Evolutionary conservation across 2,888 invertebrate species (phyloP), one percentile per base, ranked within the genome.

Genomic region (Microplitis manilae): DNA sequence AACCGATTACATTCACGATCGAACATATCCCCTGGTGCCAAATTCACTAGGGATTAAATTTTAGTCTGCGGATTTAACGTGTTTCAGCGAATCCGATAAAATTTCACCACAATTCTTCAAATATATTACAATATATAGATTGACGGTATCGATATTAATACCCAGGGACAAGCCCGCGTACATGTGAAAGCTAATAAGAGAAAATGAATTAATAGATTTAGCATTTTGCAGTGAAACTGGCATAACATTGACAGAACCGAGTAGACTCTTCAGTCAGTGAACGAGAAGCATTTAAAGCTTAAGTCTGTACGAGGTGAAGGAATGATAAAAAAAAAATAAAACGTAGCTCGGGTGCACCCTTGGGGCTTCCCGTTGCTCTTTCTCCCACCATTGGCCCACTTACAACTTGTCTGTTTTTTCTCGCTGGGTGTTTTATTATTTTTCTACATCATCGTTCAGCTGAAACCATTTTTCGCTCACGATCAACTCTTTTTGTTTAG

Each of bases 341-440:
- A 65, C 68, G 20, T 74, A 78, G 79, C 78, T 62, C 77, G 82
- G 81, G 79, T 79, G 86, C 87, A 86, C 85, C 87, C 85, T 77
- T 81, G 82, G 84, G 89, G 88, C 86, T 89, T 89, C 89, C 86
- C 86, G 73, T 87, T 86, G 87, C 84, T 84, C 82, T 82, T 86
- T 86, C 70, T 86, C 86, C 87, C 84, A 83, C 82, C 83, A 86
- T 86, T 89, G 88, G 85, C 87, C 87, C 88, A 89, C 87, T 89
- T 89, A 85, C 85, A 81, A 81, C 83, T 83, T 83, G 84, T 84
- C 79, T 83, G 80, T 82, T 73, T 77, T 83, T 81, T 76, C 77
- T 79, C 30, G 72, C 78, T 77, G 75, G 78, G 76, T 75, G 50
- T 50, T 50, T 50, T 50, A 13, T 50, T 50, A 50, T 50, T 50